phyloP scores from a whole-genome alignment of 2,888 invertebrate species.

The Rotaria magnacalcarata region DNA sequence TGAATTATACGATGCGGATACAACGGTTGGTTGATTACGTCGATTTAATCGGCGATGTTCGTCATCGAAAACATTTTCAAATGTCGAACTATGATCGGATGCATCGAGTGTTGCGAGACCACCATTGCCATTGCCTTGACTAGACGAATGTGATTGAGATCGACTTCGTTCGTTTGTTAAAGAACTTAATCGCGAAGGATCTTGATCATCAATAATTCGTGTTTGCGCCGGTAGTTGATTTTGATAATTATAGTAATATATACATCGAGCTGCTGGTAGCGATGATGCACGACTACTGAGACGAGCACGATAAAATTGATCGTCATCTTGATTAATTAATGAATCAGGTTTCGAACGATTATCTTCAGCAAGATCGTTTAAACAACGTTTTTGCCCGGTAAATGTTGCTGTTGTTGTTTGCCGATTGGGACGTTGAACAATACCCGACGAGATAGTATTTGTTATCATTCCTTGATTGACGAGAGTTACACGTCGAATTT shows the following conservation, averaged over 20 bases:
- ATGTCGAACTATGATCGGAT: background rate
- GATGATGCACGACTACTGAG: background rate
- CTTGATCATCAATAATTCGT: background rate
- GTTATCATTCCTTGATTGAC: background rate
- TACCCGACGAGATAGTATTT: background rate
- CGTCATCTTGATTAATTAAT: background rate
- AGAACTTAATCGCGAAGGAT: background rate
- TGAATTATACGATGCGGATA: conserved; percentile 23
- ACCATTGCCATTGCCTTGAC: background rate
- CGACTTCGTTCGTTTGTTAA: background rate
- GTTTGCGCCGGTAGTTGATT: background rate
- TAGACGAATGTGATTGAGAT: background rate
- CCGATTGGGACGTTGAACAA: background rate
- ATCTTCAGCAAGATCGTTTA: background rate
- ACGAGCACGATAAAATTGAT: background rate
- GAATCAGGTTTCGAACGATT: background rate
- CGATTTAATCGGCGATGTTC: conserved; percentile 6
- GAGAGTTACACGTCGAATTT: background rate
- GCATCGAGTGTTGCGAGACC: background rate
- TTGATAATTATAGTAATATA: background rate
- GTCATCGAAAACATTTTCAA: background rate
- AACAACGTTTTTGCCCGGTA: background rate
- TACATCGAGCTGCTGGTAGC: background rate
- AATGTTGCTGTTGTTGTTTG: conserved; percentile 25
- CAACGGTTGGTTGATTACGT: background rate